phyloP scores from a whole-genome alignment of 2,797 vertebrate species.

The Myiotriccus ornatus region DNA sequence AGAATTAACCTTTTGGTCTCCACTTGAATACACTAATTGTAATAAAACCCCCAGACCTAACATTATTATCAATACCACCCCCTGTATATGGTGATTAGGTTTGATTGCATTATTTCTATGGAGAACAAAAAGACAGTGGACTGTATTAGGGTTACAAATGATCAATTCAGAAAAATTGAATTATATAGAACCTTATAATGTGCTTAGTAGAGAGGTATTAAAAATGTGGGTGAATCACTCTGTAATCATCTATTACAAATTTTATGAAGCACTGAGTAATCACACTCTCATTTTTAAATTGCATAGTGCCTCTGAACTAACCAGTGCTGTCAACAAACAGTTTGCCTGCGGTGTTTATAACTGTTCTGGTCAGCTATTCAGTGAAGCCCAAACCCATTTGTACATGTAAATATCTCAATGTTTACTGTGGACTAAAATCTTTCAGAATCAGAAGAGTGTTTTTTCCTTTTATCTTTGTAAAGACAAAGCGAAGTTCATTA shows the following conservation, averaged over 20 bases:
- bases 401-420: not conserved
- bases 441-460: not conserved
- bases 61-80: constrained; percentile 20
- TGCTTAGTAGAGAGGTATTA: not conserved
- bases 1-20: constrained; percentile 39
- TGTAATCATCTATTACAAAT: constrained; percentile 11
- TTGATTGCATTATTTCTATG: constrained; percentile 55
- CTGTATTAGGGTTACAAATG: constrained; percentile 47
- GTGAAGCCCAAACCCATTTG: not conserved
- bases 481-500: not conserved
- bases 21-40: constrained; percentile 28
- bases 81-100: constrained; percentile 21
- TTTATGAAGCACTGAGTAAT: constrained; percentile 36
- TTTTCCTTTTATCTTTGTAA: not conserved
- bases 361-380: not conserved
- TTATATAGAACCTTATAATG: not conserved
- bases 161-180: constrained; percentile 49
- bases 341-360: constrained; percentile 13
- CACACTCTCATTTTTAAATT: constrained; percentile 30
- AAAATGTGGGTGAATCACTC: constrained; percentile 38
- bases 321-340: not conserved
- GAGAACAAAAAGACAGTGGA: constrained; percentile 23
- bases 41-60: not conserved
- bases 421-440: not conserved
- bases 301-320: not conserved